Evolutionary conservation across 2,113 vertebrate species (phyloP).

Genomic region (Aix galericulata): DNA sequence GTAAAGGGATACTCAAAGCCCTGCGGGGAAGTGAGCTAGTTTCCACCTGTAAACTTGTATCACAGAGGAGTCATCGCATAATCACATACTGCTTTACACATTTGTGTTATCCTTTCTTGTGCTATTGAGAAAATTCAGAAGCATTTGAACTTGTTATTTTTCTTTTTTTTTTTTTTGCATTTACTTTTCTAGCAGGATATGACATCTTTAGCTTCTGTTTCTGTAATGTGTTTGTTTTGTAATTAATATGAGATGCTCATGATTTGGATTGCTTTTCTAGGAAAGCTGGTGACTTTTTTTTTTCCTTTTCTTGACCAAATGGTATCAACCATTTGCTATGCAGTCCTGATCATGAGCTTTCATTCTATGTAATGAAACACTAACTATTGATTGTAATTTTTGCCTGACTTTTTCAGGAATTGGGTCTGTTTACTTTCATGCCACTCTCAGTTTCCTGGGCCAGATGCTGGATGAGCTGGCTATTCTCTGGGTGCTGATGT

Average conservation of each 20-base stretch:
- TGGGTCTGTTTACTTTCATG: slow-evolving; percentile 96
- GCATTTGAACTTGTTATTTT: neutral
- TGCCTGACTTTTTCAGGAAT: slow-evolving; percentile 83
- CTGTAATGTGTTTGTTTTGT: neutral
- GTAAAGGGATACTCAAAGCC: neutral
- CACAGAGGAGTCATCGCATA: neutral
- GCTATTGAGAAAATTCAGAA: neutral
- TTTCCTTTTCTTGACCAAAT: neutral
- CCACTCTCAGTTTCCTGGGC: slow-evolving; percentile 96
- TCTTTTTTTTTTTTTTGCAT: neutral
- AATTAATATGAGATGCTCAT: neutral
- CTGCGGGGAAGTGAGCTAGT: neutral
- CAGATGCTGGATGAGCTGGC: slow-evolving; percentile 98
- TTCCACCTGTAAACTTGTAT: neutral
- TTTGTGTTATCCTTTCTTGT: neutral
- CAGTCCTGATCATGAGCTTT: neutral
- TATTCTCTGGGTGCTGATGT: slow-evolving; percentile 98
- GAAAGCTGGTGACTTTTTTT: neutral
- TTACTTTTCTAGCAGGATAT: neutral
- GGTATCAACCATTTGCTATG: neutral
- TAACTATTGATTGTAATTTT: neutral
- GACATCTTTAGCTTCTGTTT: neutral
- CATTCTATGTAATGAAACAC: neutral
- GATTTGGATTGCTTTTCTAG: neutral
- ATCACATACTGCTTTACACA: neutral